Evolutionary conservation across 92 coral and sea anemone genomes (phyloP), one percentile per base, ranked within the genome.

Genomic region (Meandrina meandrites): DNA sequence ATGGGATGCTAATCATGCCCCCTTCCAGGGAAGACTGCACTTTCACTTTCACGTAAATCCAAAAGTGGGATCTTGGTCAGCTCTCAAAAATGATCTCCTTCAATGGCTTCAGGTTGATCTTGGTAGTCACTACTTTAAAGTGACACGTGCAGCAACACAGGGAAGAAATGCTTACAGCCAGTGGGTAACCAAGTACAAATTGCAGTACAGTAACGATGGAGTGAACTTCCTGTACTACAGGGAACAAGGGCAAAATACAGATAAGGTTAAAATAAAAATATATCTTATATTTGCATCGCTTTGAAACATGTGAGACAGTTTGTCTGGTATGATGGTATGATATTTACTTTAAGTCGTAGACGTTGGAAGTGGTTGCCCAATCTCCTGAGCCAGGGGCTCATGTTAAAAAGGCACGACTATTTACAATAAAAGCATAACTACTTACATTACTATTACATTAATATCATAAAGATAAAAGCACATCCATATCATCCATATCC

Each of bases 71-170:
- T 14, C 76, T 71, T 71, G 76, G 76, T 71, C 76, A 14, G 76
- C 76, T 34, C 9, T 19, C 42, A 71, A 18, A 35, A 71, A 71
- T 15, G 76, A 34, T 71, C 2, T 13, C 22, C 11, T 3, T 0
- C 45, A 71, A 71, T 71, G 45, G 76, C 76, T 71, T 11, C 76
- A 71, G 45, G 40, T 71, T 34, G 76, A 71, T 21, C 47, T 71
- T 11, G 76, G 76, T 17, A 71, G 76, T 36, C 76, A 71, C 12
- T 71, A 71, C 76, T 19, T 40, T 31, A 34, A 34, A 71, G 76
- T 71, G 21, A 71, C 76, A 21, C 76, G 76, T 71, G 76, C 34
- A 17, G 76, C 42, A 35, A 71, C 76, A 8, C 76, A 71, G 19
- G 76, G 76, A 19, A 34, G 76, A 71, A 36, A 71, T 71, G 47